Percentiles rank a stretch among this genome's conserved stretches.
Conservation (phyloP, 2,113 vertebrate genomes). For the Elaphurus davidianus region DNA sequence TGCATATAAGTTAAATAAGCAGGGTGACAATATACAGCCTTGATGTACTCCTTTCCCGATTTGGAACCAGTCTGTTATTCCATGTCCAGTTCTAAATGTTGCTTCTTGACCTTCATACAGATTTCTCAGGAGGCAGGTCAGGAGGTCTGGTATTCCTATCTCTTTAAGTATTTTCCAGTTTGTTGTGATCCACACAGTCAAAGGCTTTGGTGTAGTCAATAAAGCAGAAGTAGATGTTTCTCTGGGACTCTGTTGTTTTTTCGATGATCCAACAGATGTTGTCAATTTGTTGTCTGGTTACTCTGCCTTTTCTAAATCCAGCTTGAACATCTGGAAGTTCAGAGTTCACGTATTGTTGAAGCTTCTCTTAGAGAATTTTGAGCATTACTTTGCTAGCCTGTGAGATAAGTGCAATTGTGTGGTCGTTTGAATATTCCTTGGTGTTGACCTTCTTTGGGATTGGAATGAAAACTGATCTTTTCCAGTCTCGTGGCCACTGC, state of each 20-base stretch:
- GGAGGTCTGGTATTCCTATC: neutral
- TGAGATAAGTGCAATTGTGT: neutral
- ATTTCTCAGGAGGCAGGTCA: neutral
- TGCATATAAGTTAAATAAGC: neutral
- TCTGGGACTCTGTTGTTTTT: neutral
- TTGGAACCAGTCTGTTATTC: neutral
- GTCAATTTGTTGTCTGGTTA: neutral
- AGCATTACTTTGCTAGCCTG: neutral
- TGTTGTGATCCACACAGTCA: neutral
- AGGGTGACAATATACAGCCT: neutral
- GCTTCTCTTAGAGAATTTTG: neutral
- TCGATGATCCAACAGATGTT: neutral
- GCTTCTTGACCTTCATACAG: neutral
- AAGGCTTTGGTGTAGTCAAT: neutral
- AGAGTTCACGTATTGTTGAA: neutral
- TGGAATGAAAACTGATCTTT: neutral
- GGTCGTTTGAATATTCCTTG: neutral
- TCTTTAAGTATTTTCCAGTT: neutral
- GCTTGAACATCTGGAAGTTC: neutral
- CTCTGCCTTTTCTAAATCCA: neutral
- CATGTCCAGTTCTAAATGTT: neutral
- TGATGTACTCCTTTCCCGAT: neutral
- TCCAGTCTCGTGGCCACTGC: neutral
- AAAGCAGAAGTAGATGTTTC: neutral
- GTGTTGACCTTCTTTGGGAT: neutral